A percentile compares a stretch with the other conserved stretches of the same genome.
These are phyloP conservation scores for Lasioglossum baleicum DNA, from an alignment of 1,140 invertebrate genomes.

Conservation along the genomic window DNA sequence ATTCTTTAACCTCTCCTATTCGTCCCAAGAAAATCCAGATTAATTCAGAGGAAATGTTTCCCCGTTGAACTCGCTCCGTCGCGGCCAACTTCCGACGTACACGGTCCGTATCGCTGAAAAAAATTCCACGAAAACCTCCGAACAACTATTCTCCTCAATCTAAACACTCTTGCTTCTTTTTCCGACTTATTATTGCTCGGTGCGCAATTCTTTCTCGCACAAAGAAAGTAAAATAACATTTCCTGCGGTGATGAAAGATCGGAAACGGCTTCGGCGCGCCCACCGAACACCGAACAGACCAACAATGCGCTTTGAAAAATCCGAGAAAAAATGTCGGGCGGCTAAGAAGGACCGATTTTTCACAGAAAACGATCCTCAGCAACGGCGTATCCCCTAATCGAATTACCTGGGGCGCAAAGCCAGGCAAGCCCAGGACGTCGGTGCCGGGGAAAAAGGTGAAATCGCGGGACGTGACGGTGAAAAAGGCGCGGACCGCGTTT, in stretches of 20 bases:
- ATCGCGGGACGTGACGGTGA: constrained; percentile 9
- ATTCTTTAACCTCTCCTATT: constrained; percentile 6
- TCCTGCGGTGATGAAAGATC: too few relatives aligned
- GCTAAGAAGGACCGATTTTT: not conserved
- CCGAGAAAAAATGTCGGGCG: not conserved
- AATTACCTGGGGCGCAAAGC: not conserved
- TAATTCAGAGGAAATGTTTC: not conserved
- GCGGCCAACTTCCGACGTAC: not conserved
- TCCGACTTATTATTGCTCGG: too few relatives aligned
- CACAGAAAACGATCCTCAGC: not conserved
- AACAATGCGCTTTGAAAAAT: not conserved
- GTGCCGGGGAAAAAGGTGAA: not conserved
- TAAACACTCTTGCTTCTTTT: too few relatives aligned
- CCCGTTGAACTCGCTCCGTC: not conserved
- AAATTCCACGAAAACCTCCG: too few relatives aligned
- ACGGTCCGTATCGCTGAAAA: too few relatives aligned
- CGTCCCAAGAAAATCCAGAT: constrained; percentile 8
- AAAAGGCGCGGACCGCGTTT: not conserved
- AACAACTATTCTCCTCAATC: too few relatives aligned
- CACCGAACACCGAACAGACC: too few relatives aligned
- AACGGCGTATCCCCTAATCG: not conserved
- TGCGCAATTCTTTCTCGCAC: too few relatives aligned
- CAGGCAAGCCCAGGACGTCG: not conserved
- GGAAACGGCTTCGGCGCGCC: too few relatives aligned
- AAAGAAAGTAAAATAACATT: too few relatives aligned